These are phyloP conservation scores for Monochamus saltuarius DNA, from an alignment of 1,140 invertebrate species.

Conservation along the genomic window DNA sequence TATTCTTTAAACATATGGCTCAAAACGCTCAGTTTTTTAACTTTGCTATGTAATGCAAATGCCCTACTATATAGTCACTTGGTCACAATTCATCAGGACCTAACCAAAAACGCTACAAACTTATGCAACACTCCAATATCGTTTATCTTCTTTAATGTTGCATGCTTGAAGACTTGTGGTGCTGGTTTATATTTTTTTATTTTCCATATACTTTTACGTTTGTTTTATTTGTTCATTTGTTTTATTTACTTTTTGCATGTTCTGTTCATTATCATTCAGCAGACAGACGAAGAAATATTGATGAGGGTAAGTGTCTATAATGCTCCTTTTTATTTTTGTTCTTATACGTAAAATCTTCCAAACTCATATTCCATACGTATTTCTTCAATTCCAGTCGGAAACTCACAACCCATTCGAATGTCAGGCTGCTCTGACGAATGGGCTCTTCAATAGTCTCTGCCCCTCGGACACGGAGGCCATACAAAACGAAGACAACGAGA, in stretches of 20 bases:
- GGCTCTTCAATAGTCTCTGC: slow-evolving; percentile 66
- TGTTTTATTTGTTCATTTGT: slow-evolving; percentile 34
- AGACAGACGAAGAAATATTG: slow-evolving; percentile 62
- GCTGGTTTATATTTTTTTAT: too few relatives aligned
- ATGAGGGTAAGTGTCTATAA: slow-evolving; percentile 58
- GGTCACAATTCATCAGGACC: too few relatives aligned
- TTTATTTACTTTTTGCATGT: slow-evolving; percentile 50
- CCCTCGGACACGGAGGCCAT: slow-evolving; percentile 34
- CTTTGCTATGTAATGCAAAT: too few relatives aligned
- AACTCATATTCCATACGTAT: slow-evolving; percentile 10
- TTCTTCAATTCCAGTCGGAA: slow-evolving; percentile 56
- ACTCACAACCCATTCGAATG: slow-evolving; percentile 84
- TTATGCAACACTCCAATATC: too few relatives aligned
- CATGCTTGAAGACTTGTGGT: too few relatives aligned
- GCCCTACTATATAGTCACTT: too few relatives aligned
- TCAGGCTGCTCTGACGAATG: slow-evolving; percentile 71
- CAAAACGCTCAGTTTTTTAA: too few relatives aligned
- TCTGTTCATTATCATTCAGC: slow-evolving; percentile 47
- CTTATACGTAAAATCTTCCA: slow-evolving; percentile 3
- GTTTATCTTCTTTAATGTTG: not conserved
- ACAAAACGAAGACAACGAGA: slow-evolving; percentile 47
- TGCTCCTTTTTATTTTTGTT: slow-evolving; percentile 18
- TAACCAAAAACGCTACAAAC: too few relatives aligned
- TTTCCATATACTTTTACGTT: slow-evolving; percentile 1
- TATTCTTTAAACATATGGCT: too few relatives aligned